These are phyloP conservation scores for Redunca redunca DNA, from an alignment of 2,113 vertebrate species.

Conservation along the genomic window DNA sequence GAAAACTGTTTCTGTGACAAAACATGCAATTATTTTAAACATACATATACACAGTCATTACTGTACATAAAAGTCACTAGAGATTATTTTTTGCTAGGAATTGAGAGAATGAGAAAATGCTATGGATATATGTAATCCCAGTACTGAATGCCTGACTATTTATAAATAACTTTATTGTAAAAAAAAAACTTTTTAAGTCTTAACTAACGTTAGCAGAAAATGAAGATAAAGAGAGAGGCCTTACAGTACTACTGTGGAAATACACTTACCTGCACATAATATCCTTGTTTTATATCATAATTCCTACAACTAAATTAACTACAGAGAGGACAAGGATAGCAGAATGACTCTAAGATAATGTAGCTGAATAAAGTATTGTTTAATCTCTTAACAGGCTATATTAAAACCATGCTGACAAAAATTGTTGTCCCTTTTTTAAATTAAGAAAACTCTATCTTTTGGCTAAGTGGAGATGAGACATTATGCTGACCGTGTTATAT, in stretches of 20 bases:
- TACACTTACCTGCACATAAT: conserved; percentile 55
- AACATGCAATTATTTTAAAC: not conserved
- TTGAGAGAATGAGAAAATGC: not conserved
- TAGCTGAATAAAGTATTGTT: not conserved
- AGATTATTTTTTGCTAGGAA: conserved; percentile 10
- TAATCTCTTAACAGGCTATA: conserved; percentile 3
- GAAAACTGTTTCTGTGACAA: conserved; percentile 41
- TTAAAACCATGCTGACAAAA: conserved; percentile 76
- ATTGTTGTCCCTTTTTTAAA: conserved; percentile 67
- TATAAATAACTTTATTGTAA: not conserved
- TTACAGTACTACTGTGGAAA: conserved; percentile 1
- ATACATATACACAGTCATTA: not conserved
- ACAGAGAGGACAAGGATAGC: conserved; percentile 29
- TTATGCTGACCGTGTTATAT: conserved; percentile 90
- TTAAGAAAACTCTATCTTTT: conserved; percentile 67
- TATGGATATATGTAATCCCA: not conserved
- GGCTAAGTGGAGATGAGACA: conserved; percentile 88
- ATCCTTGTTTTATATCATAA: conserved; percentile 27
- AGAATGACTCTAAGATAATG: conserved; percentile 15
- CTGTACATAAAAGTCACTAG: not conserved
- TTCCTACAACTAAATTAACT: conserved; percentile 20
- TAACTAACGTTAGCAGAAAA: conserved; percentile 9
- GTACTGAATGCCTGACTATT: not conserved
- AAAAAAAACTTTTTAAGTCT: not conserved
- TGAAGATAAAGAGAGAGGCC: not conserved